Evolutionary conservation across 2,797 vertebrate species (phyloP).

Genomic region (Tenualosa ilisha): DNA sequence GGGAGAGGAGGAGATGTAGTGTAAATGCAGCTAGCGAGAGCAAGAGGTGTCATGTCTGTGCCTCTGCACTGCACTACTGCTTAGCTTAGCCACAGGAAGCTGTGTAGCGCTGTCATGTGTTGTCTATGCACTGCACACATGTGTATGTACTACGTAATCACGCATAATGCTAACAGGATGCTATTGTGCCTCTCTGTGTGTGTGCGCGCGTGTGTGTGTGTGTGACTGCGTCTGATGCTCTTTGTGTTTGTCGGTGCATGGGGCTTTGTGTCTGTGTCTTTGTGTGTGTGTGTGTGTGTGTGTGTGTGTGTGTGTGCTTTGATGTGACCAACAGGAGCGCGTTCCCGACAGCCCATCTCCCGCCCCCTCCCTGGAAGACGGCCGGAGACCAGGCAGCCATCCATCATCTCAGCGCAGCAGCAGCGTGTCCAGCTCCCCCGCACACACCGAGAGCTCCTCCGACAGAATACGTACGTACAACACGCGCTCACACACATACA

Average conservation of each 20-base stretch:
- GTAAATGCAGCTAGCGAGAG: not conserved
- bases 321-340: slow-evolving; percentile 79
- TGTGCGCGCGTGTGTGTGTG: not conserved
- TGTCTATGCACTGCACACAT: not conserved
- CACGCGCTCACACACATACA: not conserved
- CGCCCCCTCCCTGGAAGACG: slow-evolving; percentile 94
- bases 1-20: not conserved
- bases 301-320: slow-evolving; percentile 59
- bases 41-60: not conserved
- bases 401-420: slow-evolving; percentile 97
- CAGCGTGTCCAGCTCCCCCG: slow-evolving; percentile 98
- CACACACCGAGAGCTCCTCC: slow-evolving; percentile 96
- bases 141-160: not conserved
- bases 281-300: slow-evolving; percentile 52
- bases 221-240: slow-evolving; percentile 42
- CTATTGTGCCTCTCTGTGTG: not conserved
- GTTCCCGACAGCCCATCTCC: slow-evolving; percentile 97
- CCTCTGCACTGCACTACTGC: not conserved
- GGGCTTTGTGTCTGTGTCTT: slow-evolving; percentile 58
- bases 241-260: slow-evolving; percentile 31
- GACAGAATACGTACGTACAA: slow-evolving; percentile 96
- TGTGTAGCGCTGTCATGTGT: not conserved
- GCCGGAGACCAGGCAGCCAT: slow-evolving; percentile 94
- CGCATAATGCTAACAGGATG: too few relatives aligned
- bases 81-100: not conserved